Conservation (phyloP, 2,888 invertebrate species). For the Disparrhopalites patrizii region DNA sequence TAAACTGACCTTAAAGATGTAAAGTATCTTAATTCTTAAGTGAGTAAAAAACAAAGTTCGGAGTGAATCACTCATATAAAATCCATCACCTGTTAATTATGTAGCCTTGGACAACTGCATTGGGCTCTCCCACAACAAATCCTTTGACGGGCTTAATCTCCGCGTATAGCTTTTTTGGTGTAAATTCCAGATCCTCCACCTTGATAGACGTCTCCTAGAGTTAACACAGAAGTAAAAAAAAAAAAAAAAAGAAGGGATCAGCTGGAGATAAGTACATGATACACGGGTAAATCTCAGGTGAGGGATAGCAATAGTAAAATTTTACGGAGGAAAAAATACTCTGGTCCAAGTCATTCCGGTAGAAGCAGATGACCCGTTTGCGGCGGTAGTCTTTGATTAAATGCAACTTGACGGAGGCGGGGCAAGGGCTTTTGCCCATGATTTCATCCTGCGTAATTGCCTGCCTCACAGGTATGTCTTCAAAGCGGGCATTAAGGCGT, state of each 20-base stretch:
- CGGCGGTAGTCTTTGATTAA: constrained; percentile 10
- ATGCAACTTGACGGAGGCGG: background rate
- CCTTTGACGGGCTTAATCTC: constrained; percentile 29
- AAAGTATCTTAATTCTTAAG: background rate
- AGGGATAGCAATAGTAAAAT: no score
- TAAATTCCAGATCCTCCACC: background rate
- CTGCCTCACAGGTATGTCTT: background rate
- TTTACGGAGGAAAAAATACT: no score
- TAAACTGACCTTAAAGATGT: background rate
- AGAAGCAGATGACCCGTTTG: constrained; percentile 9
- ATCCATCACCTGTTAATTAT: constrained; percentile 30
- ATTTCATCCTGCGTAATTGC: constrained; percentile 1
- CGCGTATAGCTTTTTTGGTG: background rate
- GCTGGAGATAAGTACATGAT: no score
- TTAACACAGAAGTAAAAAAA: no score
- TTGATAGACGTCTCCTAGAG: background rate
- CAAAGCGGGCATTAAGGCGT: background rate
- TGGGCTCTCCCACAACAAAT: constrained; percentile 29
- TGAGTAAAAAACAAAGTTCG: background rate
- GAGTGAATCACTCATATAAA: background rate
- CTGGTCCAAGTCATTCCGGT: background rate
- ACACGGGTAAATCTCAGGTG: no score
- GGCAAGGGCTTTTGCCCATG: background rate
- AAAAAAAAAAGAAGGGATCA: background rate
- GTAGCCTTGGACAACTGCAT: constrained; percentile 32